Base-by-base conservation (phyloP, 2,888 invertebrate genomes). In the Phengaris arion region DNA sequence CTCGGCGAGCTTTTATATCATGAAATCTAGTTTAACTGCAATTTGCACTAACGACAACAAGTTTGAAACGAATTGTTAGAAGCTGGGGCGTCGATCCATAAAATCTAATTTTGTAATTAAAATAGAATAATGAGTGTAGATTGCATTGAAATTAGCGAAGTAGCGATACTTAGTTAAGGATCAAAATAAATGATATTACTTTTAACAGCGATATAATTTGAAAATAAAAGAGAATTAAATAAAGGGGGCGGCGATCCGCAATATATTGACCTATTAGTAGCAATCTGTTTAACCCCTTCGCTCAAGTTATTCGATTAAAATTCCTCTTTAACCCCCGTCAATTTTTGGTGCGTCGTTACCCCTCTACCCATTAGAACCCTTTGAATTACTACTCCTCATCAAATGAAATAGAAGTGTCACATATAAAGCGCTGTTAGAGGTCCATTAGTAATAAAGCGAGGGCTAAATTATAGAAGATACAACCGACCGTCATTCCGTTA, bases 351-450 rank as follows among this genome's bases (percentile, higher is more conserved):
- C 12, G 13, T 52, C 10, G 35, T 64, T 6, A 35, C 64, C 35
- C 64, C 64, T 35, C 22, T 2, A 35, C 64, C 12, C 64, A 64
- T 64, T 35, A 59, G 59, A 45, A 35, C 64, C 64, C 64, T 59
- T 10, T 22, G 9, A 59, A 59, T 59, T 22, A 7, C 22, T 22
- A 9, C 59, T 22, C 22, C 59, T 59, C 22, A 9, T 59, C 22
- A n/a, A n/a, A 59, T 48, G 48, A 48, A 22, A 45, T 35, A 6
- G 64, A 64, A 64, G 64, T 35, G 35, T 6, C 64, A 64, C 64
- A 64, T 64, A 64, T 64, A 45, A 59, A 59, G 59, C 64, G 35
- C 64, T 12, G 35, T 64, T 64, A 64, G 64, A 64, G 12, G 64
- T 64, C 35, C 35, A 64, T 64, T 64, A 64, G 64, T 64, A 12